Conservation (phyloP, 2,888 invertebrate genomes). For the Coenonympha arcania region DNA sequence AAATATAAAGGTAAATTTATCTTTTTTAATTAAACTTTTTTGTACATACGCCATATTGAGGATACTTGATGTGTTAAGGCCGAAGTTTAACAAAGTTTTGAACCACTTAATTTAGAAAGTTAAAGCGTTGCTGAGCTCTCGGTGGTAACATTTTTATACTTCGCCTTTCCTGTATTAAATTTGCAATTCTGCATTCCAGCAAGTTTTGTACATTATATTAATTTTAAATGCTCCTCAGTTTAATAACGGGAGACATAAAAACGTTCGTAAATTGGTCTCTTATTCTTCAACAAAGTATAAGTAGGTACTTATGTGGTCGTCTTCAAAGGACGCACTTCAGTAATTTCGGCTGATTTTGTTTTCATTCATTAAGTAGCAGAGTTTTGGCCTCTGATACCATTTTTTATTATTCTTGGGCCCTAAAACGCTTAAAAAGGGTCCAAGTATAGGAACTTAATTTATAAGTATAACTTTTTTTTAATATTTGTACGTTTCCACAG, state of each 20-base stretch:
- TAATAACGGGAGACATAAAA: no score
- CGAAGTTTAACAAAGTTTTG: conserved; percentile 15
- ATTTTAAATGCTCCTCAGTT: background rate
- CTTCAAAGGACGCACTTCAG: no score
- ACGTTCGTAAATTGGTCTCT: background rate
- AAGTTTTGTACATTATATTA: conserved; percentile 5
- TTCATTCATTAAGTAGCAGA: no score
- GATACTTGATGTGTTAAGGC: conserved; percentile 12
- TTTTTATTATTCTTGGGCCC: no score
- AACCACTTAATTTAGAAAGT: conserved; percentile 18
- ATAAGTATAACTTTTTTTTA: no score
- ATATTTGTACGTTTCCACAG: no score
- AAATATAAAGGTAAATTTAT: background rate
- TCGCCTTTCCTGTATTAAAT: conserved; percentile 14
- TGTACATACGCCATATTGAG: conserved; percentile 7
- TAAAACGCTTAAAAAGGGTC: no score
- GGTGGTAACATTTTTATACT: conserved; percentile 14
- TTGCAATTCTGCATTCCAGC: conserved; percentile 9
- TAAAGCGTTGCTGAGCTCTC: conserved; percentile 11
- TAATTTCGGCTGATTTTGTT: no score
- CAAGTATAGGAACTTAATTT: no score
- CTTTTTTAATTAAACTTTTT: conserved; percentile 12
- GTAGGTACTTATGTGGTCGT: no score
- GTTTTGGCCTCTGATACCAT: no score
- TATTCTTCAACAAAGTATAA: no score